Percentiles rank a stretch among this genome's conserved stretches.
Evolutionary conservation across 2,888 invertebrate genomes (phyloP).

Genomic region (Andrena camellia): DNA sequence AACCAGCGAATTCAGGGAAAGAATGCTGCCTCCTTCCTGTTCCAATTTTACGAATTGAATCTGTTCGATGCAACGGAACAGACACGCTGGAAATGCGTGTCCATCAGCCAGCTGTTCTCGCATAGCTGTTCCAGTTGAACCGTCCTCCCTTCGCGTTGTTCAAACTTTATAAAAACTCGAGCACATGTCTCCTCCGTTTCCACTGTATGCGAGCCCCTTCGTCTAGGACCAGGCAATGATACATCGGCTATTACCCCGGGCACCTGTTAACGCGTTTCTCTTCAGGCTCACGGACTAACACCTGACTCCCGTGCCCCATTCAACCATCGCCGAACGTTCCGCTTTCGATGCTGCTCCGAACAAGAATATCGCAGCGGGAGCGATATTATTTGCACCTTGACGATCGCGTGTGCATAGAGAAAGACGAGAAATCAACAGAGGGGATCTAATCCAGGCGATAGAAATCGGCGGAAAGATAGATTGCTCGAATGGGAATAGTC

Average conservation of each 20-base stretch:
- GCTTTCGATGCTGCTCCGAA: constrained; percentile 75
- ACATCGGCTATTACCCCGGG: constrained; percentile 80
- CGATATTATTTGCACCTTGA: constrained; percentile 38
- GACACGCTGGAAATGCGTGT: neutral
- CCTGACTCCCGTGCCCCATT: constrained; percentile 74
- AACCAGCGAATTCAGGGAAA: neutral
- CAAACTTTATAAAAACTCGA: constrained; percentile 37
- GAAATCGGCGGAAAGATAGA: neutral
- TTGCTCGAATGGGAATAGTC: neutral
- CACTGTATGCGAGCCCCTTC: constrained; percentile 57
- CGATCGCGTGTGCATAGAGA: constrained; percentile 29
- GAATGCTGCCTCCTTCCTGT: neutral
- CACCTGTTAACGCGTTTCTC: constrained; percentile 82
- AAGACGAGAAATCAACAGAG: neutral
- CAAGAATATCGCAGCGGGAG: constrained; percentile 77
- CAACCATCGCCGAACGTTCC: constrained; percentile 70
- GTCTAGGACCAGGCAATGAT: constrained; percentile 75
- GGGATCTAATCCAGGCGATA: neutral
- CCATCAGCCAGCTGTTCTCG: constrained; percentile 57
- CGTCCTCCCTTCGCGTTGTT: constrained; percentile 18
- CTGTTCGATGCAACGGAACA: neutral
- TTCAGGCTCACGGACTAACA: constrained; percentile 73
- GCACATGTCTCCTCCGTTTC: constrained; percentile 36
- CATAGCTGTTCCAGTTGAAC: constrained; percentile 23
- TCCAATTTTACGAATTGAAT: neutral